Conservation (phyloP, 2,888 invertebrate species). For the Polydrusus pterygomalis region DNA sequence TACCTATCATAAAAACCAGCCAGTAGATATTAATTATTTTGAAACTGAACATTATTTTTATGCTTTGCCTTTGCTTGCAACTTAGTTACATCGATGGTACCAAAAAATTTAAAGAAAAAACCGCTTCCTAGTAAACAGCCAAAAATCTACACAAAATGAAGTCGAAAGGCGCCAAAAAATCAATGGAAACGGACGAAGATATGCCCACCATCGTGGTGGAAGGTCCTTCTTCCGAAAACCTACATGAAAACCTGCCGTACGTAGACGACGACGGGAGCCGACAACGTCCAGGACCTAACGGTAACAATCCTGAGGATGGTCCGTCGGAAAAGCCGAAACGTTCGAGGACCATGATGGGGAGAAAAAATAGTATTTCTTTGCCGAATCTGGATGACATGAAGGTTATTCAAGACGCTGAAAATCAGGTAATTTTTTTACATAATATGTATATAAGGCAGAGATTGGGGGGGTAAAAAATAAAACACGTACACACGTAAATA, state of each 20-base stretch:
- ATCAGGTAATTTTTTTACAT: conserved; percentile 24
- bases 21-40: too few species aligned
- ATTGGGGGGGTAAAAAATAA: too few species aligned
- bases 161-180: conserved; percentile 7
- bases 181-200: conserved; percentile 49
- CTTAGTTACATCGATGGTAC: not conserved
- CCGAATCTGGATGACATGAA: conserved; percentile 82
- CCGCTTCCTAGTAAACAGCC: not conserved
- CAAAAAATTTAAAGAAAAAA: not conserved
- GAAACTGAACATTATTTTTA: not conserved
- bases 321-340: conserved; percentile 12
- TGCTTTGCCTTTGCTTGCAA: not conserved
- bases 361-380: conserved; percentile 84
- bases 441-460: too few species aligned
- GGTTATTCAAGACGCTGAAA: conserved; percentile 66
- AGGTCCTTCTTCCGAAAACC: conserved; percentile 58
- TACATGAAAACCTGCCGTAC: conserved; percentile 40
- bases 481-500: too few species aligned
- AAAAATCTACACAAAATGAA: conserved; percentile 3
- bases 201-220: conserved; percentile 62
- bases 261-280: conserved; percentile 32
- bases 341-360: conserved; percentile 65
- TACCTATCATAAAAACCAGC: not conserved
- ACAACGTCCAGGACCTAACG: not conserved
- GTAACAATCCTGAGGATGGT: conserved; percentile 39